These are phyloP conservation scores for Himalopsyche tibetana DNA, from an alignment of 2,888 invertebrate species.

Conservation along the genomic window DNA sequence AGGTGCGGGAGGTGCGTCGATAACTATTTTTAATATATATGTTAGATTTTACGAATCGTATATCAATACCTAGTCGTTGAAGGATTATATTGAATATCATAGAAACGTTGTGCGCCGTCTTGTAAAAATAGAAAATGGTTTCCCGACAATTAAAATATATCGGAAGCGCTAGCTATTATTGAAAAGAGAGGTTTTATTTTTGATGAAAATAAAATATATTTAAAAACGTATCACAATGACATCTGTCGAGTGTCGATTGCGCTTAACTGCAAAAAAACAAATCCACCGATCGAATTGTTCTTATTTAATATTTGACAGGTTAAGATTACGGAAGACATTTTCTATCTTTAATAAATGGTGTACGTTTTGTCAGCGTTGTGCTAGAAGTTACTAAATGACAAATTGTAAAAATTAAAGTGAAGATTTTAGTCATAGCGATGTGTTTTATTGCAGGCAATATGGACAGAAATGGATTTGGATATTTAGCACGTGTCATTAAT, in stretches of 20 bases:
- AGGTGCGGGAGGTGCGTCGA: not conserved
- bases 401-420: not conserved
- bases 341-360: slow-evolving; percentile 6
- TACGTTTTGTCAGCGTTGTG: not conserved
- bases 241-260: not conserved
- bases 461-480: not conserved
- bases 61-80: slow-evolving; percentile 24
- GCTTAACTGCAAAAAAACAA: too few relatives aligned
- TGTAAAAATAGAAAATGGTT: slow-evolving; percentile 3
- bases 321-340: not conserved
- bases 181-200: too few relatives aligned
- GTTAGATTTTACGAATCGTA: slow-evolving; percentile 9
- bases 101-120: slow-evolving; percentile 10
- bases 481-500: not conserved
- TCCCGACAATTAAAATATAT: not conserved
- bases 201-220: too few relatives aligned
- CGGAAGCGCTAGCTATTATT: too few relatives aligned
- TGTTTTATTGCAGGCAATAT: not conserved
- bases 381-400: not conserved
- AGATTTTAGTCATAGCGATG: not conserved
- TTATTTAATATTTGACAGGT: too few relatives aligned
- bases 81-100: slow-evolving; percentile 38
- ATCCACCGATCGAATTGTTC: not conserved
- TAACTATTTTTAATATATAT: slow-evolving; percentile 16
- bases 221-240: not conserved